Evolutionary conservation across 2,113 vertebrate genomes (phyloP).

Genomic region (Sturnira hondurensis): DNA sequence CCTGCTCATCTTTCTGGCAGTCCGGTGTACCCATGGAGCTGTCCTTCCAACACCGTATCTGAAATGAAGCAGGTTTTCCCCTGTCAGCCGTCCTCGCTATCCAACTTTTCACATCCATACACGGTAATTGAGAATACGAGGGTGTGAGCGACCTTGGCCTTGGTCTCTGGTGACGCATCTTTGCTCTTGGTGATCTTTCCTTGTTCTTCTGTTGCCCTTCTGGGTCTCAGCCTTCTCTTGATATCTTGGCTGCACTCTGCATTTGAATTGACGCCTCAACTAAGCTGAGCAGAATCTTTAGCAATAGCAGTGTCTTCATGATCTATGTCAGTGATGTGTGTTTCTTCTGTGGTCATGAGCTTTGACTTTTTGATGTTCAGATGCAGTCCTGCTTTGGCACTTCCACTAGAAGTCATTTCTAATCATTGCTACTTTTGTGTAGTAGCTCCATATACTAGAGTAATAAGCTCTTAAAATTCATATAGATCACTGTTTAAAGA

Average conservation of each 20-base stretch:
- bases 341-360: not conserved
- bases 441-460: not conserved
- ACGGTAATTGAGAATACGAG: no score
- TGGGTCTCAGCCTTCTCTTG: not conserved
- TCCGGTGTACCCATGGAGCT: not conserved
- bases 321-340: not conserved
- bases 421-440: not conserved
- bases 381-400: not conserved
- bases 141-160: not conserved
- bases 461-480: not conserved
- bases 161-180: not conserved
- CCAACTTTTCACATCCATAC: not conserved
- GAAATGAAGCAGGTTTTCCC: not conserved
- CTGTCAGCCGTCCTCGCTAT: not conserved
- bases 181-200: not conserved
- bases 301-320: not conserved
- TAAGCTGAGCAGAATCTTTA: not conserved
- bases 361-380: not conserved
- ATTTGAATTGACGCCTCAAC: not conserved
- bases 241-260: not conserved
- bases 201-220: not conserved
- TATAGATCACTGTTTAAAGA: not conserved
- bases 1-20: not conserved
- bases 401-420: not conserved
- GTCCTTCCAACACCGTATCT: not conserved